Percentiles rank a stretch among this genome's conserved stretches.
These are phyloP conservation scores for Rallus limicola DNA, from an alignment of 2,113 vertebrate genomes.

Conservation along the genomic window DNA sequence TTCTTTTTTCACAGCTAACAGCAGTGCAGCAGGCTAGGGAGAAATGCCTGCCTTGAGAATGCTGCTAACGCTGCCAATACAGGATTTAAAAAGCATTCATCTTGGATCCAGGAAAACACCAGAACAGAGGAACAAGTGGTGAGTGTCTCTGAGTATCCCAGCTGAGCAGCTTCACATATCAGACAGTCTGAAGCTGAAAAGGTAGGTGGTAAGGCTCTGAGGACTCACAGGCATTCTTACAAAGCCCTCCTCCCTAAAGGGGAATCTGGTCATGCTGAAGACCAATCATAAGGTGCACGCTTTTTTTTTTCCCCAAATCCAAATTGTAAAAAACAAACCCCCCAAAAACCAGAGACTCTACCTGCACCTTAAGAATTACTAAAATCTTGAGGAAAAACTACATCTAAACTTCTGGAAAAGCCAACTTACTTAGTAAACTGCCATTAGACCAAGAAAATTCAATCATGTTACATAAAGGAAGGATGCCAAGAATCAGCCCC, in stretches of 20 bases:
- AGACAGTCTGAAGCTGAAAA: not conserved
- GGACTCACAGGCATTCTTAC: not conserved
- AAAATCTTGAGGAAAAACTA: not conserved
- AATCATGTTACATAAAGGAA: not conserved
- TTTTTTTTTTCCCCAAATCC: not conserved
- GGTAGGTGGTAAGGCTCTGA: not conserved
- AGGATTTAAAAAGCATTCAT: not conserved
- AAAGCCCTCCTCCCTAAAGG: not conserved
- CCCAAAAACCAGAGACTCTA: not conserved
- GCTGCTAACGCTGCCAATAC: not conserved
- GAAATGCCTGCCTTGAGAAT: not conserved
- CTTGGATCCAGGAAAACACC: not conserved
- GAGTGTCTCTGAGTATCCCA: not conserved
- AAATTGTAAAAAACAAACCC: not conserved
- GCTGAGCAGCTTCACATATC: not conserved
- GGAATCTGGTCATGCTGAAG: not conserved
- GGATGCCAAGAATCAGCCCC: not conserved
- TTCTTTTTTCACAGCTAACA: not conserved
- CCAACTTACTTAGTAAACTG: not conserved
- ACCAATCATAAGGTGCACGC: not conserved
- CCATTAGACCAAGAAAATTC: not conserved
- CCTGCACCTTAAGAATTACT: not conserved
- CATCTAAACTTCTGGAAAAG: not conserved
- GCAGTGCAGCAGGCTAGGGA: not conserved
- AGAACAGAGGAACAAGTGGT: not conserved